phyloP scores from a whole-genome alignment of 2,113 vertebrate genomes.

The Numida meleagris region DNA sequence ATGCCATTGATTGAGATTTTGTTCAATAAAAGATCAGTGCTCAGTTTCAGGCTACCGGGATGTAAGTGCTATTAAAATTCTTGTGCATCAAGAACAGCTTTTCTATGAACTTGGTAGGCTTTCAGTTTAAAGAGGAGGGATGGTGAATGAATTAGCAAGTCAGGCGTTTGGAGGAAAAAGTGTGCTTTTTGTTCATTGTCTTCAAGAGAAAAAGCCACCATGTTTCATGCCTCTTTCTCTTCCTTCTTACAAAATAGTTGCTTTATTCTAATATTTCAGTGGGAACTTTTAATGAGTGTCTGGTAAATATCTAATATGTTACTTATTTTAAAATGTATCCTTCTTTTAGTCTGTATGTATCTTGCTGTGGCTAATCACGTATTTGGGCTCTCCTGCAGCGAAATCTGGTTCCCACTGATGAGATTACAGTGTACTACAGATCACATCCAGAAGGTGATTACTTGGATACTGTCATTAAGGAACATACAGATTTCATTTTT shows the following conservation, averaged over 20 bases:
- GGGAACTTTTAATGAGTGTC: not conserved
- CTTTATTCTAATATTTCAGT: not conserved
- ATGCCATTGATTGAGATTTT: not conserved
- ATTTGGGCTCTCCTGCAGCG: constrained; percentile 73
- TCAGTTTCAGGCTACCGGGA: not conserved
- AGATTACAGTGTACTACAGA: constrained; percentile 90
- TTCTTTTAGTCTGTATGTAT: not conserved
- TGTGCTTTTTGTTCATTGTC: rapidly evolving
- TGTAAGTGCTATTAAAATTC: not conserved
- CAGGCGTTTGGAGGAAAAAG: not conserved
- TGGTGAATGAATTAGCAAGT: not conserved
- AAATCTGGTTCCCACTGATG: constrained; percentile 92
- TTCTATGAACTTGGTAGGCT: not conserved
- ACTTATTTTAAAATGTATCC: too few relatives aligned
- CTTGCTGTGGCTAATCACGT: not conserved
- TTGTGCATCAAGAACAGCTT: not conserved
- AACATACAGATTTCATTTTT: constrained; percentile 91
- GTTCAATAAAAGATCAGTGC: not conserved
- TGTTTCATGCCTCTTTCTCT: not conserved
- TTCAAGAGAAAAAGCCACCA: not conserved
- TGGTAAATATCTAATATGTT: not conserved
- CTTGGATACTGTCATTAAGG: constrained; percentile 87
- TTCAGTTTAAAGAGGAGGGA: not conserved
- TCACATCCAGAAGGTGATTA: constrained; percentile 85
- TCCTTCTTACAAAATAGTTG: not conserved